Percentiles rank a stretch among this genome's conserved stretches.
phyloP scores from a whole-genome alignment of 2,888 invertebrate genomes.

The Agrotis ipsilon region DNA sequence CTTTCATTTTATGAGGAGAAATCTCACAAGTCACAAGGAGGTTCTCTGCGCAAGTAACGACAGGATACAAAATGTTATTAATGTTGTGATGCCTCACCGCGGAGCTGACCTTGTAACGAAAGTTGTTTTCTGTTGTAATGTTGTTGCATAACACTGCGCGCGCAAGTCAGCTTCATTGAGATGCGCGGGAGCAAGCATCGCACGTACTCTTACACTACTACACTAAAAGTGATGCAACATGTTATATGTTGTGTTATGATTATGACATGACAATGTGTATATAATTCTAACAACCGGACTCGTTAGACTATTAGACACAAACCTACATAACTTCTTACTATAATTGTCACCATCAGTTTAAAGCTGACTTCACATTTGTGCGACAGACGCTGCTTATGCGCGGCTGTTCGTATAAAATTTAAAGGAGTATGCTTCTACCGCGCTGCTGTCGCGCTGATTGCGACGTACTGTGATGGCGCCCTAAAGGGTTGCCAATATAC shows the following conservation, averaged over 20 bases:
- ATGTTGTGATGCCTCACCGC: constrained; percentile 14
- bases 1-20: constrained; percentile 44
- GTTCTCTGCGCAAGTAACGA: background rate
- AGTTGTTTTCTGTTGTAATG: constrained; percentile 56
- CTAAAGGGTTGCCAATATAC: no score
- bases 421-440: no score
- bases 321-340: no score
- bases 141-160: constrained; percentile 47
- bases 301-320: background rate
- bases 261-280: background rate
- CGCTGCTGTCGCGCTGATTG: no score
- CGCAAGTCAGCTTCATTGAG: constrained; percentile 34
- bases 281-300: background rate
- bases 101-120: constrained; percentile 70
- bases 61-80: constrained; percentile 27
- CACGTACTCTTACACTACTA: background rate
- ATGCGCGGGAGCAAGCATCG: constrained; percentile 54
- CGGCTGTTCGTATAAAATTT: no score
- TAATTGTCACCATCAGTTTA: no score
- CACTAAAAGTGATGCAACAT: constrained; percentile 45
- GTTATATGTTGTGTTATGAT: constrained; percentile 32
- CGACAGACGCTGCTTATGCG: no score
- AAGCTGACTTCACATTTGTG: no score
- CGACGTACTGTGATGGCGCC: no score
- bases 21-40: constrained; percentile 9